phyloP scores from a whole-genome alignment of 2,888 invertebrate species.

The Phlogophora meticulosa region DNA sequence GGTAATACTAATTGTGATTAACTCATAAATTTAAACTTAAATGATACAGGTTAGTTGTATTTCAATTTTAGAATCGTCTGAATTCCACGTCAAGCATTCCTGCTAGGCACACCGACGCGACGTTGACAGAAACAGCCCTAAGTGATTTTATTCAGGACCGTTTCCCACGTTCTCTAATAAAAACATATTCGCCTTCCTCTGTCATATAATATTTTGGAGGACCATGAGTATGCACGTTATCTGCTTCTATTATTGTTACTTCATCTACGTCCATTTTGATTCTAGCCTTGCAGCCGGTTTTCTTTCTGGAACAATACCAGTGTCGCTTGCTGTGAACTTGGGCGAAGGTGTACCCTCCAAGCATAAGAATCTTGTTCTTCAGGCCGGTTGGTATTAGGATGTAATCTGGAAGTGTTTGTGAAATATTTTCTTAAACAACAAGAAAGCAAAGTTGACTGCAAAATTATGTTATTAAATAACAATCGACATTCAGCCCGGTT shows the following conservation, averaged over 20 bases:
- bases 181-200: conserved; percentile 57
- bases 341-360: conserved; percentile 68
- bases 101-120: too few species aligned
- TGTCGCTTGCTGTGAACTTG: conserved; percentile 57
- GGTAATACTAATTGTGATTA: too few species aligned
- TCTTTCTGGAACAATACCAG: conserved; percentile 70
- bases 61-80: too few species aligned
- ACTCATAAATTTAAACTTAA: too few species aligned
- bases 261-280: conserved; percentile 58
- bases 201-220: conserved; percentile 64
- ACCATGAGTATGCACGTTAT: conserved; percentile 64
- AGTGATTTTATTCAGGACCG: neutral
- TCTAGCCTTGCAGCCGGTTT: conserved; percentile 67
- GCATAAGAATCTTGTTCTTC: conserved; percentile 61
- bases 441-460: neutral
- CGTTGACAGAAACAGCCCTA: too few species aligned
- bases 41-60: too few species aligned
- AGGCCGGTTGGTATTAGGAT: conserved; percentile 57
- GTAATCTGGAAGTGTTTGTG: conserved; percentile 51
- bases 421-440: neutral
- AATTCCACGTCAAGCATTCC: too few species aligned
- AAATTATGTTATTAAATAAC: too few species aligned
- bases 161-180: conserved; percentile 17
- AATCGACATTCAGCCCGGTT: too few species aligned
- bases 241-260: conserved; percentile 49